Evolutionary conservation across 2,888 invertebrate species (phyloP).

Genomic region (Mongoloraphidia duomilia): DNA sequence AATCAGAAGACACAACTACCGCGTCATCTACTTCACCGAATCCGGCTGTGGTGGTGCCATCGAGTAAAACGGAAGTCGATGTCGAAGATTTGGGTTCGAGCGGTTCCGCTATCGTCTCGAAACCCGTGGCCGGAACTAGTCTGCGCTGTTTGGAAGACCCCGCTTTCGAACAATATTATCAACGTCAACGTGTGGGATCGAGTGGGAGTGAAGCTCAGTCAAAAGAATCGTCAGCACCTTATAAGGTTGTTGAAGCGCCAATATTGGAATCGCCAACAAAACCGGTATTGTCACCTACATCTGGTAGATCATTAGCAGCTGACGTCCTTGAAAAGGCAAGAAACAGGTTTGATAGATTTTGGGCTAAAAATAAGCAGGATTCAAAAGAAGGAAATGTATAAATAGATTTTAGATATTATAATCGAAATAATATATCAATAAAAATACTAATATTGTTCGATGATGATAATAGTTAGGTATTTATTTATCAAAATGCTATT

Average conservation of each 20-base stretch:
- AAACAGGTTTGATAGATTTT: conserved; percentile 72
- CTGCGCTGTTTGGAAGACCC: conserved; percentile 40
- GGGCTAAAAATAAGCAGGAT: conserved; percentile 56
- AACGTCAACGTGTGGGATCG: conserved; percentile 5
- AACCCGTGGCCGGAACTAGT: conserved; percentile 33
- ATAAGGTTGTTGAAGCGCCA: conserved; percentile 30
- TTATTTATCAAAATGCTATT: too few species aligned
- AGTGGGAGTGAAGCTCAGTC: conserved; percentile 10
- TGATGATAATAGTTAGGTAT: too few species aligned
- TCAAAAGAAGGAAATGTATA: not conserved
- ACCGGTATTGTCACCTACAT: conserved; percentile 17
- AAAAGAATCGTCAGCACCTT: conserved; percentile 17
- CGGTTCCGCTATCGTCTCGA: conserved; percentile 17
- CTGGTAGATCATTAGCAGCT: conserved; percentile 44
- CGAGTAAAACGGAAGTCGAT: conserved; percentile 13
- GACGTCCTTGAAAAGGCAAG: conserved; percentile 70
- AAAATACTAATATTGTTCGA: too few species aligned
- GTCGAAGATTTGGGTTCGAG: conserved; percentile 14
- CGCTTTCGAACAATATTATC: conserved; percentile 26
- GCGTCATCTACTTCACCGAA: conserved; percentile 13
- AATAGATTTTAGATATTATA: too few species aligned
- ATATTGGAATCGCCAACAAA: conserved; percentile 11
- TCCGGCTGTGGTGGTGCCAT: conserved; percentile 8
- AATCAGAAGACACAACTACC: conserved; percentile 12
- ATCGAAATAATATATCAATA: too few species aligned